phyloP scores from a whole-genome alignment of 2,797 vertebrate species.

The Poecilia picta region DNA sequence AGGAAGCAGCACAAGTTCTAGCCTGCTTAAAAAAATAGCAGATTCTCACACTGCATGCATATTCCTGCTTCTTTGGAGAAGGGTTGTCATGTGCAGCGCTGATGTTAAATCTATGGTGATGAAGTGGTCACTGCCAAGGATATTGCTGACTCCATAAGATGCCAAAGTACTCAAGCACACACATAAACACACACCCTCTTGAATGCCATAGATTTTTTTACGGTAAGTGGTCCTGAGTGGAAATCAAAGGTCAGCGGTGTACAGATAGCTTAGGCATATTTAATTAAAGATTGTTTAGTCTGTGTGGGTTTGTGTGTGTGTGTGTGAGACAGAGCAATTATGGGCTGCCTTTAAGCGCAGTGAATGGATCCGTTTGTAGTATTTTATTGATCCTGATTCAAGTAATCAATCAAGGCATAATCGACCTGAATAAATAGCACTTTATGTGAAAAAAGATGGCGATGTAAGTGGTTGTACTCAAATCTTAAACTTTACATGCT shows the following conservation, averaged over 20 bases:
- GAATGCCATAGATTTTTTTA: slow-evolving; percentile 50
- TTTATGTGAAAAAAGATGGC: slow-evolving; percentile 51
- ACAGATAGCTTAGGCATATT: slow-evolving; percentile 56
- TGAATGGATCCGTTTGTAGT: slow-evolving; percentile 59
- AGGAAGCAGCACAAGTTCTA: not conserved
- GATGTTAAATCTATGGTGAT: slow-evolving; percentile 35
- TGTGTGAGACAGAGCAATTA: not conserved
- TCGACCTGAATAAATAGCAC: slow-evolving; percentile 69
- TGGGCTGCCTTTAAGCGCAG: slow-evolving; percentile 19
- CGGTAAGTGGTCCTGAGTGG: slow-evolving; percentile 64
- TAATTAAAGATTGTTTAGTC: slow-evolving; percentile 55
- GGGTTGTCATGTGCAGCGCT: slow-evolving; percentile 12
- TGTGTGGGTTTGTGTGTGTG: slow-evolving; percentile 1
- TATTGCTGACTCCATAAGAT: slow-evolving; percentile 53
- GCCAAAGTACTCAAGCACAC: slow-evolving; percentile 23
- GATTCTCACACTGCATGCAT: not conserved
- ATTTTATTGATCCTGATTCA: slow-evolving; percentile 59
- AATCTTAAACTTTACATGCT: slow-evolving; percentile 32
- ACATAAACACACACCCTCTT: slow-evolving; percentile 7
- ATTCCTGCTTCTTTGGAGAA: slow-evolving; percentile 8
- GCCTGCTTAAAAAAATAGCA: not conserved
- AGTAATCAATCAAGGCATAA: slow-evolving; percentile 66
- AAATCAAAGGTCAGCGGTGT: slow-evolving; percentile 60
- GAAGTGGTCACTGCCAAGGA: slow-evolving; percentile 35
- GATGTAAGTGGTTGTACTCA: slow-evolving; percentile 25